Base-by-base conservation (phyloP, 2,888 invertebrate genomes). In the Bembecia ichneumoniformis region DNA sequence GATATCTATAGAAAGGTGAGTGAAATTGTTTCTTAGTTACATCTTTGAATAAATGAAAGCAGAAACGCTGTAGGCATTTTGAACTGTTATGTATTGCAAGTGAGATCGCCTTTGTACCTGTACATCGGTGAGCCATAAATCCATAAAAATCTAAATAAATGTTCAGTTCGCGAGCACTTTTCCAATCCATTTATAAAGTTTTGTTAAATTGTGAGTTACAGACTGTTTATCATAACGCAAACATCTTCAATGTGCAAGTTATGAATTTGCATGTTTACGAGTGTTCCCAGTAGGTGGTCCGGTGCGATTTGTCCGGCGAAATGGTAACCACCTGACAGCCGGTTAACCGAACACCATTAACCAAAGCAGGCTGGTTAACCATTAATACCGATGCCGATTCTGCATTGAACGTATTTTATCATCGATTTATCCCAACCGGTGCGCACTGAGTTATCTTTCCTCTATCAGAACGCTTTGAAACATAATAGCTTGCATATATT, bases 221-320 rank as follows among this genome's bases (percentile, higher is more conserved):
- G 58, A 61, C 60, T 58, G 58, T 71, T 70, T 72, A 72, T 74
- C 74, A 70, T 63, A 60, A 62, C 62, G 59, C 62, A 60, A 59
- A 66, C 62, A 68, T 71, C 63, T 66, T 59, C 59, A 28, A 28
- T 28, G 46, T 46, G 56, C 62, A 63, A 71, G 63, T 74, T 80
- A 78, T 78, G 77, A 69, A 80, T 82, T 79, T 74, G 71, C 79
- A 81, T 80, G 74, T 81, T 81, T 80, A 82, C 75, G 77, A 77
- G 69, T 61, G 58, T 60, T 61, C 79, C 56, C 81, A 51, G 81
- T 72, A 68, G 83, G 86, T 80, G 86, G 84, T 77, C 83, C 58
- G 57, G 55, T 55, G 72, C 74, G 75, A 82, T 83, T 80, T 80
- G 82, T 82, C 69, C 70, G 54, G 68, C 63, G 62, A 68, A 77